Evolutionary conservation across 30 jellyfish, hydroid and myxozoan genomes (phyloP).

Genomic region (Phacellophora camtschatica): DNA sequence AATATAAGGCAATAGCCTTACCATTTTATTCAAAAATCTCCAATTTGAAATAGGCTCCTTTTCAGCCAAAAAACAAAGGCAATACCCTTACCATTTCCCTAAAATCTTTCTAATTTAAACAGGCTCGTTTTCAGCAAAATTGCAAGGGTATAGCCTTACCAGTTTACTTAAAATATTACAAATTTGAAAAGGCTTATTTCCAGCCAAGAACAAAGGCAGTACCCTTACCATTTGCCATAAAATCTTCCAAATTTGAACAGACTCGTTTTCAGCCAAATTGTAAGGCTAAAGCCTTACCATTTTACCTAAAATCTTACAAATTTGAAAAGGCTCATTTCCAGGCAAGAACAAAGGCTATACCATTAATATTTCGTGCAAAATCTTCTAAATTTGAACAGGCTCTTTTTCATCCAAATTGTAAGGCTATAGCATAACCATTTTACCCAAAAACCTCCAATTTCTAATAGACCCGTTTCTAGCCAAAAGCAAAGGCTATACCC

Average conservation of each 20-base stretch:
- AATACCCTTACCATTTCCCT: too few species aligned
- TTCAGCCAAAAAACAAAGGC: too few species aligned
- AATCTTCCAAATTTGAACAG: background rate
- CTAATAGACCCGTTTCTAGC: background rate
- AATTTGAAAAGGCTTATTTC: background rate
- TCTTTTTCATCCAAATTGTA: background rate
- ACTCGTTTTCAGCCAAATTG: background rate
- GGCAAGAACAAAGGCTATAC: too few species aligned
- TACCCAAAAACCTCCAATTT: background rate
- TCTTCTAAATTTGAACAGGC: background rate
- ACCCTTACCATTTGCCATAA: background rate
- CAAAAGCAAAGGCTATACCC: background rate
- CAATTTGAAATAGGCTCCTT: too few species aligned
- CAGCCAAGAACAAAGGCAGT: background rate
- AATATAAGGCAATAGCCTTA: background rate
- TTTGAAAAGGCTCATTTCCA: background rate
- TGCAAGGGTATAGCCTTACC: background rate
- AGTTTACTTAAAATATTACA: background rate
- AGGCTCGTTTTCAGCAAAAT: too few species aligned
- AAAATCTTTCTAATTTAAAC: too few species aligned
- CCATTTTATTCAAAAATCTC: background rate
- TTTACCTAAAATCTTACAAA: background rate
- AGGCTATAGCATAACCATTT: background rate
- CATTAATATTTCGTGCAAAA: background rate
- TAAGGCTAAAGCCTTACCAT: background rate